Evolutionary conservation across 2,113 vertebrate genomes (phyloP).

Genomic region (Odobenus rosmarus): DNA sequence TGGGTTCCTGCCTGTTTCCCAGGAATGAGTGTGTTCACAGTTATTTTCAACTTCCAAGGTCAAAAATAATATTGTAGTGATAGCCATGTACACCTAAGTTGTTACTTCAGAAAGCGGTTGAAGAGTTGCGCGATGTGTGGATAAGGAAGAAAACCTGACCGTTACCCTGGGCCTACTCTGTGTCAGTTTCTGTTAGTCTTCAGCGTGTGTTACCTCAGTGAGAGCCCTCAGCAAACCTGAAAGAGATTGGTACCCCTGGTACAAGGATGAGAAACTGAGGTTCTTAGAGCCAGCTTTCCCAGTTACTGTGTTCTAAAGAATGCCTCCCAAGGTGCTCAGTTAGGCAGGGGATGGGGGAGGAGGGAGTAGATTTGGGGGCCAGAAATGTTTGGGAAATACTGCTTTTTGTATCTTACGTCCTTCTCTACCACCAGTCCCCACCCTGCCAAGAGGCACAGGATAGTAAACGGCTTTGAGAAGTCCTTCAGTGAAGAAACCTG

Average conservation of each 20-base stretch:
- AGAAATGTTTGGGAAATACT: not conserved
- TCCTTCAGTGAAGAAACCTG: constrained; percentile 19
- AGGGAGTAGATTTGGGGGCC: not conserved
- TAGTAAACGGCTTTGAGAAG: not conserved
- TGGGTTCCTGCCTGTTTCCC: not conserved
- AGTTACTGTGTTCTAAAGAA: not conserved
- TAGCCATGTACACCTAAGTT: not conserved
- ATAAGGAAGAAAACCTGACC: not conserved
- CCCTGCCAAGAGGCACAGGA: not conserved
- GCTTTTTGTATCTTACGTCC: not conserved
- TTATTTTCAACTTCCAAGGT: not conserved
- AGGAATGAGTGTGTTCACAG: constrained; percentile 12
- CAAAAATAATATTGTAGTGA: not conserved
- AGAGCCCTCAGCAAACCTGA: not conserved
- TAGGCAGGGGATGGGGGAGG: not conserved
- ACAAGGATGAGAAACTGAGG: constrained; percentile 16
- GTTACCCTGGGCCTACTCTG: not conserved
- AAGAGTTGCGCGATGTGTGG: not conserved
- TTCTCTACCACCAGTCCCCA: not conserved
- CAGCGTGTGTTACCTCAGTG: not conserved
- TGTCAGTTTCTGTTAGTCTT: not conserved
- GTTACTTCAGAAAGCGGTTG: not conserved
- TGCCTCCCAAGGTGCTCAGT: not conserved
- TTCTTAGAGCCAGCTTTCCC: not conserved
- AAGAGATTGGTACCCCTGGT: not conserved